Evolutionary conservation across 2,797 vertebrate species (phyloP).

Genomic region (Chelonia mydas): DNA sequence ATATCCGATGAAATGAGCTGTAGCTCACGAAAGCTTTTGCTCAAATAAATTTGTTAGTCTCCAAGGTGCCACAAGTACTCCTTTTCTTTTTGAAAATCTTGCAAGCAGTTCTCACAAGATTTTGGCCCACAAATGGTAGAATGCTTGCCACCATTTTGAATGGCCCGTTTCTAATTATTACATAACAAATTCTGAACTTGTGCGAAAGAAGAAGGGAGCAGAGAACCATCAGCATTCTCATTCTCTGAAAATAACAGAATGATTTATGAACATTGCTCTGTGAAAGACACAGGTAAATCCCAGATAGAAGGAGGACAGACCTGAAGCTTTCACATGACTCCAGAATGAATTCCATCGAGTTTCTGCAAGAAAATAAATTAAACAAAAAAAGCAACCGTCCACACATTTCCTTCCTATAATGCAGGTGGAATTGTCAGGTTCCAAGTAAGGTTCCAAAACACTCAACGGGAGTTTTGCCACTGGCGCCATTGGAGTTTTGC

Average conservation of each 20-base stretch:
- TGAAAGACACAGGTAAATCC: background rate
- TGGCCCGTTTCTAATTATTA: background rate
- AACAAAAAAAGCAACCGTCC: background rate
- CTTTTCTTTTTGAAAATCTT: background rate
- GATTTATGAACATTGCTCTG: background rate
- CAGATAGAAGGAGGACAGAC: background rate
- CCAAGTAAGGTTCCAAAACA: background rate
- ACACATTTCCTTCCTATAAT: background rate
- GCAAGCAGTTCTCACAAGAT: background rate
- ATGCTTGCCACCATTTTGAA: background rate
- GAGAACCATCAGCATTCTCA: background rate
- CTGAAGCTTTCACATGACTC: background rate
- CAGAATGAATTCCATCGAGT: background rate
- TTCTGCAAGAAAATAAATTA: background rate
- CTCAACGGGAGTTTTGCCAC: background rate
- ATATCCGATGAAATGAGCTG: no score
- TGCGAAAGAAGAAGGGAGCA: background rate
- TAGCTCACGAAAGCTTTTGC: no score
- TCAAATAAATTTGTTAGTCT: no score
- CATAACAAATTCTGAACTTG: background rate
- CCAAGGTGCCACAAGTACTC: no score
- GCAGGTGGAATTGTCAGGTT: background rate
- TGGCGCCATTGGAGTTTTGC: background rate
- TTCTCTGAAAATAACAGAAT: background rate
- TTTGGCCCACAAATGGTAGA: background rate